phyloP scores from a whole-genome alignment of 2,888 invertebrate species.

The Silvanus unidentatus region DNA sequence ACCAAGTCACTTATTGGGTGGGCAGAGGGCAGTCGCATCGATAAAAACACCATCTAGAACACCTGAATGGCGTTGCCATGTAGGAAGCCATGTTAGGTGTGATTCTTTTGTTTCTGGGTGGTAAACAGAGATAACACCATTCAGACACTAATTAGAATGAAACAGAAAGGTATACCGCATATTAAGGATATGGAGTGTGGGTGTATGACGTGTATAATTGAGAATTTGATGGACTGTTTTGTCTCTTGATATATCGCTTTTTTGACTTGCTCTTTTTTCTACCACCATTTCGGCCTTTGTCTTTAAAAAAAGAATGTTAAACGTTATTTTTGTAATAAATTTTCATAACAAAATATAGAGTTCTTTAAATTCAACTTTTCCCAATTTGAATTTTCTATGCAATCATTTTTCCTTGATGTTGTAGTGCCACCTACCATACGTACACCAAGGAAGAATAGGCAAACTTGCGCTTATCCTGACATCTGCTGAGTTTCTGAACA shows the following conservation, averaged over 20 bases:
- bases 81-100: conserved; percentile 45
- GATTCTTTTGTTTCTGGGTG: conserved; percentile 46
- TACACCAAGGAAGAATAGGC: no score
- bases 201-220: conserved; percentile 37
- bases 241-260: conserved; percentile 23
- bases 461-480: no score
- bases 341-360: no score
- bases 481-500: no score
- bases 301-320: no score
- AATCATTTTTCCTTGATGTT: no score
- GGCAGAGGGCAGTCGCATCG: conserved; percentile 42
- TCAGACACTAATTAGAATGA: neutral
- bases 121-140: conserved; percentile 35
- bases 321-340: no score
- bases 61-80: conserved; percentile 45
- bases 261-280: conserved; percentile 7
- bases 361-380: no score
- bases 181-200: conserved; percentile 7
- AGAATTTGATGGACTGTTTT: conserved; percentile 37
- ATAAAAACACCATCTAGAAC: conserved; percentile 41
- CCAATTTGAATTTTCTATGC: no score
- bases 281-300: neutral
- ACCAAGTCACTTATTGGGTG: conserved; percentile 44
- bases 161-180: neutral
- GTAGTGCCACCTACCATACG: no score